These are phyloP conservation scores for Eurystomus glaucurus DNA, from an alignment of 2,797 vertebrate genomes.

Conservation along the genomic window DNA sequence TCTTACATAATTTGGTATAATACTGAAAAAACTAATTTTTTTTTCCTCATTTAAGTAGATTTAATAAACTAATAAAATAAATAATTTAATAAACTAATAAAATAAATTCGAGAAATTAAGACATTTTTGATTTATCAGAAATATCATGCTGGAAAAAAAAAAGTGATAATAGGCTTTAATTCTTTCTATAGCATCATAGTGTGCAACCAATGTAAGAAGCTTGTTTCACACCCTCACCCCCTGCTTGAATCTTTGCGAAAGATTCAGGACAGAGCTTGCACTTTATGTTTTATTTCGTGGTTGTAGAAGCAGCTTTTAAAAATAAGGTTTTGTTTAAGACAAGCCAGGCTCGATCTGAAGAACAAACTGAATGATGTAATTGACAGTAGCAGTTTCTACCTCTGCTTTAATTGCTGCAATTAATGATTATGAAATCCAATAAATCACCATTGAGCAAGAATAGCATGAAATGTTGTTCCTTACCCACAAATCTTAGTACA, in stretches of 20 bases:
- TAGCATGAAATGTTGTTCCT: neutral
- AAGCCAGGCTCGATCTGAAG: neutral
- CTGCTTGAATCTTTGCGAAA: neutral
- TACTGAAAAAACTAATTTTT: neutral
- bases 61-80: neutral
- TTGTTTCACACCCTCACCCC: neutral
- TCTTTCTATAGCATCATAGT: neutral
- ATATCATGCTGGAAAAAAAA: neutral
- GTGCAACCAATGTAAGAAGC: neutral
- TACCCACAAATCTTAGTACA: neutral
- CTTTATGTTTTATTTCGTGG: neutral
- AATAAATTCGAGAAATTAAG: neutral
- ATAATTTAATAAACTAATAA: neutral
- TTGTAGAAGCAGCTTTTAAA: slow-evolving; percentile 3
- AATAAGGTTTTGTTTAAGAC: neutral
- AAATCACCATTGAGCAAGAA: neutral
- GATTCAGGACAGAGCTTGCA: neutral
- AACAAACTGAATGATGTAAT: neutral
- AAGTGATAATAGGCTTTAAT: neutral
- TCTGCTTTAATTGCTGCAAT: neutral
- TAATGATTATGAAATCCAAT: neutral
- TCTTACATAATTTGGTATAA: slow-evolving; percentile 24
- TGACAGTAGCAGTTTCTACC: neutral
- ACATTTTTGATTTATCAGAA: neutral
- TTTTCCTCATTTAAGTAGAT: slow-evolving; percentile 41